phyloP scores from a whole-genome alignment of 1,140 invertebrate species.

The Saccostrea glomerata region DNA sequence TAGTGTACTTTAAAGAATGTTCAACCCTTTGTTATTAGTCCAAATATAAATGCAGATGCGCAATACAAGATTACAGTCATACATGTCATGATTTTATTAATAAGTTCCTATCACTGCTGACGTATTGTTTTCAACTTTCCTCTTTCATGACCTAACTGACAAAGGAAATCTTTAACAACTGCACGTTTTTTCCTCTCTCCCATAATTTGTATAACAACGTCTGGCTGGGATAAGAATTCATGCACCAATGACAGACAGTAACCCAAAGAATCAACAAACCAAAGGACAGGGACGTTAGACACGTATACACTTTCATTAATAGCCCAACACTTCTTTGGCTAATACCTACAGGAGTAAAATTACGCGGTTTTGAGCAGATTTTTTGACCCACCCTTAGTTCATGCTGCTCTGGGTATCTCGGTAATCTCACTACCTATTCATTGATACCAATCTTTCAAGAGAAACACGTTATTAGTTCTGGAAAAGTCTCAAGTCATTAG shows the following conservation, averaged over 20 bases:
- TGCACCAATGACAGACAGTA: neutral
- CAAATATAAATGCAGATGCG: neutral
- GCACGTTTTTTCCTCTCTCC: neutral
- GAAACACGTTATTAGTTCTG: neutral
- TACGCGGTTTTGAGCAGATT: neutral
- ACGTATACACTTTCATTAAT: neutral
- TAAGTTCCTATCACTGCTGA: neutral
- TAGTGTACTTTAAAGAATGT: slow-evolving; percentile 13
- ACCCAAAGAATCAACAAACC: neutral
- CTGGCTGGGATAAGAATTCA: neutral
- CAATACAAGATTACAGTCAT: neutral
- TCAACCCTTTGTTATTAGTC: neutral
- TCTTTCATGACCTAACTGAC: neutral
- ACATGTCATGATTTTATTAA: slow-evolving; percentile 25
- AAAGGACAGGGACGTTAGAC: neutral
- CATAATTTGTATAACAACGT: neutral
- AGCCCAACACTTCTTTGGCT: neutral
- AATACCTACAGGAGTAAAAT: neutral
- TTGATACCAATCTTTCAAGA: neutral
- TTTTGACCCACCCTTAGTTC: neutral
- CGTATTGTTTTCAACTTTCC: neutral
- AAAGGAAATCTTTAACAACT: slow-evolving; percentile 10
- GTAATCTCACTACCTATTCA: neutral
- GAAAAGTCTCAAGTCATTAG: neutral
- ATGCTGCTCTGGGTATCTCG: neutral